Percentiles rank a stretch among this genome's conserved stretches.
phyloP scores from a whole-genome alignment of 2,888 invertebrate species.

The Melanophora roralis region DNA sequence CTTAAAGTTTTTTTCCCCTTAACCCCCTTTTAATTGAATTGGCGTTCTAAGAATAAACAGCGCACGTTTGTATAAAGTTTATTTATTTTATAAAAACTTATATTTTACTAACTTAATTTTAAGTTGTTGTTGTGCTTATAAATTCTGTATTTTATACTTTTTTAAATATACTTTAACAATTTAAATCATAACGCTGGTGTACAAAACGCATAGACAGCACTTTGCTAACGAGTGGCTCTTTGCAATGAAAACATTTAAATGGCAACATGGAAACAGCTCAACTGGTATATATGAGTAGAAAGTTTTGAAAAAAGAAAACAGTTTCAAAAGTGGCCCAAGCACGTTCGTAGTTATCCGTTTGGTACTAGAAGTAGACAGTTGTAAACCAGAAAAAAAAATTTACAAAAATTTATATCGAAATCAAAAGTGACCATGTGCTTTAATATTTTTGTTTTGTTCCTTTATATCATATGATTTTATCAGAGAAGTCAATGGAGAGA shows the following conservation, averaged over 20 bases:
- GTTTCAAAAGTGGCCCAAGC: constrained; percentile 31
- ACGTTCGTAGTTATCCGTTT: constrained; percentile 34
- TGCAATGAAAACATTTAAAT: constrained; percentile 42
- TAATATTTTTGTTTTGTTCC: background rate
- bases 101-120: constrained; percentile 3
- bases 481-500: background rate
- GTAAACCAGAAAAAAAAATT: background rate
- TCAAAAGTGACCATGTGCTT: constrained; percentile 44
- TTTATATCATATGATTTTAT: background rate
- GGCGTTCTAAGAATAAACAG: background rate
- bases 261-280: constrained; percentile 45
- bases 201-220: background rate
- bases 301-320: constrained; percentile 6
- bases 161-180: constrained; percentile 20
- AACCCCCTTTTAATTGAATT: background rate
- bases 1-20: background rate
- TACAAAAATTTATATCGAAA: constrained; percentile 8
- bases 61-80: background rate
- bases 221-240: constrained; percentile 33
- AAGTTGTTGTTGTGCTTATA: background rate
- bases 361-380: constrained; percentile 28
- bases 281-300: constrained; percentile 4
- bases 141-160: background rate
- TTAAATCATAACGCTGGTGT: background rate
- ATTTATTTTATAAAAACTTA: background rate